Base-by-base conservation (phyloP, 2,113 vertebrate species). In the Pedionomus torquatus region DNA sequence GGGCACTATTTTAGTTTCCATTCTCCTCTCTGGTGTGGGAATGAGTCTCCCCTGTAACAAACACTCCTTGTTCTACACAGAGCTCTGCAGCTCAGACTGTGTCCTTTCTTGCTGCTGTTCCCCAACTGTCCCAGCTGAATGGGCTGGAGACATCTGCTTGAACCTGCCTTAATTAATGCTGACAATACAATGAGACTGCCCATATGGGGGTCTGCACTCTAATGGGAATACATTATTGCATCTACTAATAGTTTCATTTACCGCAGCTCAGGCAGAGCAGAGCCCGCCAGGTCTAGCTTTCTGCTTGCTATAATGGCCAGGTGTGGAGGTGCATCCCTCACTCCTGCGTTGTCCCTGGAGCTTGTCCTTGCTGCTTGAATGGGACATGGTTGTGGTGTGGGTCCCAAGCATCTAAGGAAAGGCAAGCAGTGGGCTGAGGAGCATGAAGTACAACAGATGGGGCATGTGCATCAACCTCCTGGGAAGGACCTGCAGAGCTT, bases 11-110 rank as follows among this genome's bases (percentile, higher is more conserved):
- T n/a, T n/a, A 95, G 91, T 96, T 97, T 97, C 93, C 95, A 96
- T 95, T 96, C 95, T 97, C 89, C 81, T 84, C 87, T 95, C 61
- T 91, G 93, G 92, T 94, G 95, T 94, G 93, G 96, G 95, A 96
- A 93, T 17, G 1, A 88, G 87, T 96, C 89, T 96, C 93, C 94
- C 13, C 87, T 91, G 94, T 87, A 96, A 97, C 96, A 94, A 97
- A 91, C 10, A 71, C 83, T 69, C 74, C 93, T 97, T 97, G 95
- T 96, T 97, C 89, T 91, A 70, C 70, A 44, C 78, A 71, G 78
- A 84, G 89, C 83, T 78, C 80, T 18, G 12, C 74, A 91, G 95
- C 74, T 91, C 77, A 94, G 94, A 35, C 65, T 4, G 7, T 92
- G 86, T 89, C 86, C 75, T 83, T 77, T 72, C 76, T 87, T 0